Conservation (phyloP, 2,797 vertebrate genomes). For the Enteromius anoplus region DNA sequence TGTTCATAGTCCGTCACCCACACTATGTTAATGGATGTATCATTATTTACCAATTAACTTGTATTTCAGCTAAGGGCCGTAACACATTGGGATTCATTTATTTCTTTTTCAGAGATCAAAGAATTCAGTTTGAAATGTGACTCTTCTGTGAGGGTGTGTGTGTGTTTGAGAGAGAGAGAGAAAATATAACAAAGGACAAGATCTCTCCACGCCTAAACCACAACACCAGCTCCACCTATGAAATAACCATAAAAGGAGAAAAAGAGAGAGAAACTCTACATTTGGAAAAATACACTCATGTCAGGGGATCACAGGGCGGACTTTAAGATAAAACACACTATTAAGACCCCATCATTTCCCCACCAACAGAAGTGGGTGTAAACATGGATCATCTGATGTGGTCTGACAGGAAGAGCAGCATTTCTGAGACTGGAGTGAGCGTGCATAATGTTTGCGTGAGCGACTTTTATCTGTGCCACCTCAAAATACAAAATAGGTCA, state of each 20-base stretch:
- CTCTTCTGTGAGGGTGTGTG: background rate
- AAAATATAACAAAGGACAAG: background rate
- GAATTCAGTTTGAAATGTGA: slow-evolving; percentile 4
- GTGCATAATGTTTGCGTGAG: slow-evolving; percentile 26
- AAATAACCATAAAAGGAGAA: slow-evolving; percentile 33
- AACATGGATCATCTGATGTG: slow-evolving; percentile 13
- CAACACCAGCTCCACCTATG: slow-evolving; percentile 32
- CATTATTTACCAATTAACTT: background rate
- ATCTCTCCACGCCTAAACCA: slow-evolving; percentile 46
- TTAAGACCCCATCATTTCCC: slow-evolving; percentile 7
- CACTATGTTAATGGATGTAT: background rate
- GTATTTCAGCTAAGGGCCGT: background rate
- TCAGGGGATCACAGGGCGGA: background rate
- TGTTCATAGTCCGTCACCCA: background rate
- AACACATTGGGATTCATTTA: background rate
- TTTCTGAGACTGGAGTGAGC: slow-evolving; percentile 17
- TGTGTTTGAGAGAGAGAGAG: background rate
- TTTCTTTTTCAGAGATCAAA: background rate
- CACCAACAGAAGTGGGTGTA: slow-evolving; percentile 6
- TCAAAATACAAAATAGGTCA: slow-evolving; percentile 35
- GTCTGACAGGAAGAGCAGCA: slow-evolving; percentile 32
- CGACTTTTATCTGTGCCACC: slow-evolving; percentile 13
- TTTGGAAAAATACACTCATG: background rate
- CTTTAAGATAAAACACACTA: background rate
- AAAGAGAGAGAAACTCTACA: background rate